Evolutionary conservation across 2,113 vertebrate species (phyloP), one percentile per base, ranked within the genome.

Genomic region (Cnemophilus loriae): DNA sequence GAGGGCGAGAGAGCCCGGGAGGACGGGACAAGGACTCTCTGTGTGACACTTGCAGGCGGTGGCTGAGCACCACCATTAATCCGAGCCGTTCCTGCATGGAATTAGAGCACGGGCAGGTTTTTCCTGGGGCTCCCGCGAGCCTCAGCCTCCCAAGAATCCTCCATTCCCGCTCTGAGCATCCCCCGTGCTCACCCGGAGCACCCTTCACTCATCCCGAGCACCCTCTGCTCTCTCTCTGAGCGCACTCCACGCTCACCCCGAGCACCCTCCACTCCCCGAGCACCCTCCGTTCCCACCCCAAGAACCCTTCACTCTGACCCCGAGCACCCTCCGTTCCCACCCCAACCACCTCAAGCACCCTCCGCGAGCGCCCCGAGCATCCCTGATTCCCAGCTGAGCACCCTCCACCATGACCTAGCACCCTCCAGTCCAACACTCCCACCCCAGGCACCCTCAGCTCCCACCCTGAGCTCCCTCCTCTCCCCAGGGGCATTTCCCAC

Each of bases 211-310:
- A 46, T 10, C 30, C 49, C 6, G 1, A 53, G 15, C 3, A 30
- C 39, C 39, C n/a, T 35, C n/a, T 6, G 6, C 11, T 30, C 17
- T 23, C 9, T 2, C 9, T 12, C 60, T 1, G 18, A 30, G 41
- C 26, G 22, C 23, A 30, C 30, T 37, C 50, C 30, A 9, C 1
- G 6, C 11, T 44, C 19, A 3, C 17, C 26, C 4, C 4, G 2
- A 79, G 27, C 11, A 15, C 19, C n/a, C n/a, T 47, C 26, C 23
- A 6, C 11, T 3, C 3, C 4, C 11, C 24, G 13, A 50, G 49
- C 50, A 30, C 4, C 30, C 59, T 18, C 52, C 44, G 3, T 0
- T 5, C 32, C 14, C 35, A 26, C 23, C 30, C 73, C 70, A 10
- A 46, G 22, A 6, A 24, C n/a, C 22, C 41, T 46, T 15, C 52